These are phyloP conservation scores for Pantelozetes paolii DNA, from an alignment of 2,888 invertebrate genomes.

Conservation along the genomic window DNA sequence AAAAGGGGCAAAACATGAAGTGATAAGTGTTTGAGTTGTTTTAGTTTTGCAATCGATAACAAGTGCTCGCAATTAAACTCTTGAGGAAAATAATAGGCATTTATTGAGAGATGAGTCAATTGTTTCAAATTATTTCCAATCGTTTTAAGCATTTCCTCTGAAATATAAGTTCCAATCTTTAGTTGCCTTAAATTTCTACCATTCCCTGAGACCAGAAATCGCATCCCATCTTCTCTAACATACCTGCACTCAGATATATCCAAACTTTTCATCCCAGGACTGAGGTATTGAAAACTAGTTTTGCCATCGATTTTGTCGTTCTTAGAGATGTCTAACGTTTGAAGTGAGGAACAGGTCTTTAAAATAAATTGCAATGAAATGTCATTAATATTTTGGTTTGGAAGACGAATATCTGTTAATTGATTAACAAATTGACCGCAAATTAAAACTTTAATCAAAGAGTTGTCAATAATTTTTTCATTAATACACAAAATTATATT, in stretches of 20 bases:
- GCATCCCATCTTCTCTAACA: neutral
- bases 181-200: neutral
- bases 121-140: neutral
- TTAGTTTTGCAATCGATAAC: neutral
- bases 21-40: neutral
- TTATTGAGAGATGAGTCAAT: neutral
- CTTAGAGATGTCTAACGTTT: constrained; percentile 4
- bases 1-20: constrained; percentile 10
- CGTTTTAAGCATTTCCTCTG: neutral
- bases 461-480: neutral
- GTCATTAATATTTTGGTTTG: neutral
- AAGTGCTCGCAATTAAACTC: neutral
- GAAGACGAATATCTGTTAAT: neutral
- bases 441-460: neutral
- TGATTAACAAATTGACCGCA: neutral
- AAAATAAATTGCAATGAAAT: neutral
- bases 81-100: constrained; percentile 13
- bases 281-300: neutral
- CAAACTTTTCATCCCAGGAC: neutral
- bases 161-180: neutral
- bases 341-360: neutral
- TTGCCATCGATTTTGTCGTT: constrained; percentile 4
- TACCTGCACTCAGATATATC: constrained; percentile 4
- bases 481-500: neutral
- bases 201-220: neutral